Base-by-base conservation (phyloP, 2,888 invertebrate genomes). In the Pseudolycoriella hygida region DNA sequence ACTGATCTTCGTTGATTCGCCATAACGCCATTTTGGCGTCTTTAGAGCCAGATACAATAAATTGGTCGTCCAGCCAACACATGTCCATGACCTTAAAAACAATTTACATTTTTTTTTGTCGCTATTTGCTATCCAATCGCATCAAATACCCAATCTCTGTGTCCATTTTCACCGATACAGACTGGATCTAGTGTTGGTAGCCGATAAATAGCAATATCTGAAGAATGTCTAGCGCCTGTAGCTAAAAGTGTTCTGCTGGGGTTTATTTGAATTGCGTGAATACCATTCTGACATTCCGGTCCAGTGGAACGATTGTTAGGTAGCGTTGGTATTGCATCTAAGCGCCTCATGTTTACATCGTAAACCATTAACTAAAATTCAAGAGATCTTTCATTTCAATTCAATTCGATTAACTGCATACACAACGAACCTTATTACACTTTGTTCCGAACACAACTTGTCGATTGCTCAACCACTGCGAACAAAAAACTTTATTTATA, bases 381-480 rank as follows among this genome's bases (percentile, higher is more conserved):
- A 10, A 34, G 45, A 42, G 40, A 14, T 25, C 25, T 25, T 6
- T 25, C 17, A 46, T 38, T 2, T 20, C n/a, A 10, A 11, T 25
- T 14, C 6, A 41, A 32, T 30, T 20, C 19, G n/a, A 25, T 31
- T 39, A 12, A 10, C 12, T 5, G 8, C 8, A 34, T 3, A 30
- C 11, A 1, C 14, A 17, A 31, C 34, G 55, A 62, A 87, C 86
- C 76, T 90, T 92, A 68, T 94, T 94, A 67, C 96, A 94, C 66
- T 96, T 96, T 43, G 94, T 94, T 45, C 94, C 96, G 63, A 93
- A 90, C 17, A 93, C 89, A 47, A 96, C 85, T 69, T 93, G 92
- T 56, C 89, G 74, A 66, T 90, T 88, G 53, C 88, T 89, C 34
- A 96, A 72, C 94, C 96, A 96, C 62, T 92, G 84, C 0, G 93